Conservation (phyloP, 2,888 invertebrate genomes). For the Spilarctia lutea region DNA sequence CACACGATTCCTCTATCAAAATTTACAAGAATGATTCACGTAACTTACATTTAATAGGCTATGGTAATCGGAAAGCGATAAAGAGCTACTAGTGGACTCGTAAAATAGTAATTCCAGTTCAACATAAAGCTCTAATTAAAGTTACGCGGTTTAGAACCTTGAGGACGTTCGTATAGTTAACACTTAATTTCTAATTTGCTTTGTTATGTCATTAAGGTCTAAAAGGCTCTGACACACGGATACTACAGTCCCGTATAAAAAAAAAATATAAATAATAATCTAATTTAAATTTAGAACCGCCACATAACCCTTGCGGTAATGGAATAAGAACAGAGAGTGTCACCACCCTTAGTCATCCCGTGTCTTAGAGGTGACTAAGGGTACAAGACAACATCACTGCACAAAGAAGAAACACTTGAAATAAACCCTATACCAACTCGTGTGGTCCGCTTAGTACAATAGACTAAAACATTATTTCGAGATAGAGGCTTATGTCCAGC, state of each 20-base stretch:
- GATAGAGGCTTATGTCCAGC: no score
- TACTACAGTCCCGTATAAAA: not conserved
- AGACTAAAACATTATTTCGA: no score
- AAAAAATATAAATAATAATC: not conserved
- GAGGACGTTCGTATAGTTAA: slow-evolving; percentile 51
- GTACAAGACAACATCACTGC: no score
- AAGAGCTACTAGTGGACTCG: slow-evolving; percentile 47
- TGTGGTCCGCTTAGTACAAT: no score
- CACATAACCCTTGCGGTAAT: not conserved
- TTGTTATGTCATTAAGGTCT: slow-evolving; percentile 48
- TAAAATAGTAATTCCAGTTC: slow-evolving; percentile 43
- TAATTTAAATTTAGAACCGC: not conserved
- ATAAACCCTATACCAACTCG: no score
- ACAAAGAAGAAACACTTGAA: no score
- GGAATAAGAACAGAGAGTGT: no score
- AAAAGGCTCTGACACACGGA: slow-evolving; percentile 17
- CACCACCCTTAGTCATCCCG: no score
- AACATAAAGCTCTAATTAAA: slow-evolving; percentile 53
- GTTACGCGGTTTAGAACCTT: slow-evolving; percentile 44
- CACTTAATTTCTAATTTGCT: slow-evolving; percentile 50
- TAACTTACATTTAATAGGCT: slow-evolving; percentile 35
- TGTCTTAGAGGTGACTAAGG: no score
- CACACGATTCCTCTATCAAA: slow-evolving; percentile 7
- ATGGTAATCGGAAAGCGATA: slow-evolving; percentile 55
- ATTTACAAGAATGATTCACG: slow-evolving; percentile 25